These are phyloP conservation scores for Holotrichia oblita DNA, from an alignment of 1,140 invertebrate species.

Conservation along the genomic window DNA sequence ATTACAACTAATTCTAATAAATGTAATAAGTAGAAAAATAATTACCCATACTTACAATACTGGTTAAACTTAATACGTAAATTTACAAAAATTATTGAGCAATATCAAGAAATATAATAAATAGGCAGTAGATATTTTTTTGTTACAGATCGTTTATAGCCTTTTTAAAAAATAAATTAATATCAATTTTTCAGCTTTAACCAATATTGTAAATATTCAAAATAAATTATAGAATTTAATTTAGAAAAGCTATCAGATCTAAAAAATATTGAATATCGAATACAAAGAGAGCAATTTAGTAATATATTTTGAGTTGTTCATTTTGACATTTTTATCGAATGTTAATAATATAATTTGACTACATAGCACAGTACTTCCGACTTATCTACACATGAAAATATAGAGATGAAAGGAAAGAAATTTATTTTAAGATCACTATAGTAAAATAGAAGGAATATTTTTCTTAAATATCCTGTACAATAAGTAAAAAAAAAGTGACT, in stretches of 20 bases:
- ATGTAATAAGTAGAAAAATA: no score
- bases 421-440: background rate
- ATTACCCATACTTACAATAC: background rate
- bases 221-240: no score
- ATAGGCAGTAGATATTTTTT: background rate
- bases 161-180: no score
- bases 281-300: background rate
- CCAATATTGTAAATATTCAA: background rate
- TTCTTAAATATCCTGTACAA: background rate
- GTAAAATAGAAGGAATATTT: background rate
- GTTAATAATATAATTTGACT: no score
- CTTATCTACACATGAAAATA: background rate
- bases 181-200: background rate
- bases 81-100: background rate
- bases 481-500: slow-evolving; percentile 7
- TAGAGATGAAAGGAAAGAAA: background rate
- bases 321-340: no score
- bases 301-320: background rate
- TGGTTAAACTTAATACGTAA: background rate
- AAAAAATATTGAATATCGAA: no score
- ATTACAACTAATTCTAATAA: no score
- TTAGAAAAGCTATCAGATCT: no score
- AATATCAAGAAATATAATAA: background rate
- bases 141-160: no score
- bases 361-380: no score